Evolutionary conservation across 2,797 vertebrate genomes (phyloP).

Genomic region (Sarcophilus harrisii): DNA sequence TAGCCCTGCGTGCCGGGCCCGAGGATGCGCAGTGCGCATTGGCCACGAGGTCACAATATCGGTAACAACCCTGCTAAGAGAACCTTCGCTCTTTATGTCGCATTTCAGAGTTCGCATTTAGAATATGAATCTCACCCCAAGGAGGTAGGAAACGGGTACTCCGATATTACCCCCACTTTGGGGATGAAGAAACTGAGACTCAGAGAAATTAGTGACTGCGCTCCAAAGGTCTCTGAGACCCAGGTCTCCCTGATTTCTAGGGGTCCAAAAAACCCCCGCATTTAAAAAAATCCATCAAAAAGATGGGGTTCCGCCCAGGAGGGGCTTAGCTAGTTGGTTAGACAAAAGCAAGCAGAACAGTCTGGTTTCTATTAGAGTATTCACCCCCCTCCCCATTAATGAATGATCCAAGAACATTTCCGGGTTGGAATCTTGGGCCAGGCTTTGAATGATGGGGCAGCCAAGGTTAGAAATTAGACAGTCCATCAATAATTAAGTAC

Average conservation of each 20-base stretch:
- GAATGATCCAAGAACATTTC: not conserved
- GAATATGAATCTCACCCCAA: not conserved
- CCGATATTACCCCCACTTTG: not conserved
- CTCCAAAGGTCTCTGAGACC: not conserved
- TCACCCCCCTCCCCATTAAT: not conserved
- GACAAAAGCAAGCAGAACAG: not conserved
- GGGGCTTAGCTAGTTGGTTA: not conserved
- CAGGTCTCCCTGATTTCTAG: not conserved
- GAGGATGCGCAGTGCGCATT: not conserved
- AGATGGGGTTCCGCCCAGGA: not conserved
- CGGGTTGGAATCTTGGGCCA: not conserved
- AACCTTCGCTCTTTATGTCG: not conserved
- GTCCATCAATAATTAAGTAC: not conserved
- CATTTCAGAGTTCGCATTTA: not conserved
- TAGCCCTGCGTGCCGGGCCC: not conserved
- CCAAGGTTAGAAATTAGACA: not conserved
- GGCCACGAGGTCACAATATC: not conserved
- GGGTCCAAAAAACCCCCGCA: not conserved
- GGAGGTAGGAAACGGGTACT: not conserved
- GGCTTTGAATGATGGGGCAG: not conserved
- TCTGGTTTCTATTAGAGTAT: not conserved
- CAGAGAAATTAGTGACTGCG: too few species aligned
- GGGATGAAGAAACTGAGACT: not conserved
- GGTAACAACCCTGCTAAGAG: not conserved
- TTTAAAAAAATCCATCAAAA: not conserved